phyloP scores from a whole-genome alignment of 2,888 invertebrate species.

The Megalurothrips usitatus region DNA sequence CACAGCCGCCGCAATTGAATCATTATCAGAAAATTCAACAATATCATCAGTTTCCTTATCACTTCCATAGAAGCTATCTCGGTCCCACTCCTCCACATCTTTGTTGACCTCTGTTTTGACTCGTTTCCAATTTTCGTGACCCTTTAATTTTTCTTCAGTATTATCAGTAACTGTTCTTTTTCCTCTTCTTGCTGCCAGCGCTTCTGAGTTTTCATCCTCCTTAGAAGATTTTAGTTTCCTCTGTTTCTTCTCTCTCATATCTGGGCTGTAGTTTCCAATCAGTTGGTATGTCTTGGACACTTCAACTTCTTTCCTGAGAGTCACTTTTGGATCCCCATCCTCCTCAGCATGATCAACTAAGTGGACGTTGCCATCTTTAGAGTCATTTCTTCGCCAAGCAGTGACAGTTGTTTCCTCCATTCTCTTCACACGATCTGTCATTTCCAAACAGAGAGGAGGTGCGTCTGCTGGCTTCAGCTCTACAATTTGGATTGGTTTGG shows the following conservation, averaged over 20 bases:
- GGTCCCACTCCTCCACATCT: slow-evolving; percentile 45
- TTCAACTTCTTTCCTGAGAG: slow-evolving; percentile 41
- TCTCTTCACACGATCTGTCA: slow-evolving; percentile 41
- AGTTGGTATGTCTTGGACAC: slow-evolving; percentile 41
- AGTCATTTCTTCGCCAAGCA: slow-evolving; percentile 36
- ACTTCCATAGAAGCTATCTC: slow-evolving; percentile 57
- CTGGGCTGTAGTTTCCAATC: slow-evolving; percentile 38
- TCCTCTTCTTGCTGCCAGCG: background rate
- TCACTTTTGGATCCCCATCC: slow-evolving; percentile 38
- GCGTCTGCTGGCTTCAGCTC: slow-evolving; percentile 49
- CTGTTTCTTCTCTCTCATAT: background rate
- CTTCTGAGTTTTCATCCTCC: slow-evolving; percentile 26
- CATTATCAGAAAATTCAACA: slow-evolving; percentile 58
- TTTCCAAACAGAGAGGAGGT: slow-evolving; percentile 39
- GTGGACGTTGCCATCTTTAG: slow-evolving; percentile 38
- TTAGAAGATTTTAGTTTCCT: background rate
- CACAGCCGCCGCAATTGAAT: slow-evolving; percentile 41
- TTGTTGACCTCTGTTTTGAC: background rate
- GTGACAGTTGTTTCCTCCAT: slow-evolving; percentile 41
- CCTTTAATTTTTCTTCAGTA: background rate
- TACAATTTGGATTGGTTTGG: slow-evolving; percentile 48
- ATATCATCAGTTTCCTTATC: slow-evolving; percentile 59
- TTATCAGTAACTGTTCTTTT: background rate
- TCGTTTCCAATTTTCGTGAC: background rate
- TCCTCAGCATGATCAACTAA: slow-evolving; percentile 39